Conservation (phyloP, 2,113 vertebrate genomes). For the Cariama cristata region DNA sequence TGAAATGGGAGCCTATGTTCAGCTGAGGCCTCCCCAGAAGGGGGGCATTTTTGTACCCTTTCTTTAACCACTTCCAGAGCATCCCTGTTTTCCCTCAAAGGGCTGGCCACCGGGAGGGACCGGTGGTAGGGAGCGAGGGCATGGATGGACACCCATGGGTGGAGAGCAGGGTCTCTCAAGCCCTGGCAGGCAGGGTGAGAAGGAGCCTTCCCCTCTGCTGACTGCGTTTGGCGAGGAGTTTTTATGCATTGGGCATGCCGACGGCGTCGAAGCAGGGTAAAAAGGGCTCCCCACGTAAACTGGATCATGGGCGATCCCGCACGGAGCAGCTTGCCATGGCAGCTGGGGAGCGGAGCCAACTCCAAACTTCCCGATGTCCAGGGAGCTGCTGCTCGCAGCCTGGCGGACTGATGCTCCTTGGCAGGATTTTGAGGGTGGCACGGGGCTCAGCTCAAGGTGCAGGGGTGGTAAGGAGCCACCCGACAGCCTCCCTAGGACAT, state of each 20-base stretch:
- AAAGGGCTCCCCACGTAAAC: not conserved
- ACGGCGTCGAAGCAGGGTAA: fast-evolving
- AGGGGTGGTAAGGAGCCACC: too few relatives aligned
- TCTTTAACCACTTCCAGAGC: not conserved
- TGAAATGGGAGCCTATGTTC: not conserved
- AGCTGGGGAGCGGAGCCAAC: not conserved
- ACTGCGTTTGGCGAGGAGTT: fast-evolving
- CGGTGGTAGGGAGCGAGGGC: fast-evolving
- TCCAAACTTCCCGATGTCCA: fast-evolving
- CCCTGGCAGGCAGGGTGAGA: not conserved
- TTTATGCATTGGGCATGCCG: fast-evolving
- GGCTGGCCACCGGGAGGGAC: not conserved
- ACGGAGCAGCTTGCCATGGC: not conserved
- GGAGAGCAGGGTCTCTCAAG: fast-evolving
- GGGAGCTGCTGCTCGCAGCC: not conserved
- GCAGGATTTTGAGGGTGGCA: not conserved
- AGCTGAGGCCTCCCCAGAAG: not conserved
- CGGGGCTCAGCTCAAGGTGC: not conserved
- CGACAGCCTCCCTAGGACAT: not conserved
- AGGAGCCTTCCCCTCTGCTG: not conserved
- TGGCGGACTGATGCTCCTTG: not conserved
- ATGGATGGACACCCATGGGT: not conserved
- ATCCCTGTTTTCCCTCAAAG: not conserved
- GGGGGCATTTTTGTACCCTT: not conserved
- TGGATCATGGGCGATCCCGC: not conserved